phyloP scores from a whole-genome alignment of 2,888 invertebrate species.

The Heliconius hortense region DNA sequence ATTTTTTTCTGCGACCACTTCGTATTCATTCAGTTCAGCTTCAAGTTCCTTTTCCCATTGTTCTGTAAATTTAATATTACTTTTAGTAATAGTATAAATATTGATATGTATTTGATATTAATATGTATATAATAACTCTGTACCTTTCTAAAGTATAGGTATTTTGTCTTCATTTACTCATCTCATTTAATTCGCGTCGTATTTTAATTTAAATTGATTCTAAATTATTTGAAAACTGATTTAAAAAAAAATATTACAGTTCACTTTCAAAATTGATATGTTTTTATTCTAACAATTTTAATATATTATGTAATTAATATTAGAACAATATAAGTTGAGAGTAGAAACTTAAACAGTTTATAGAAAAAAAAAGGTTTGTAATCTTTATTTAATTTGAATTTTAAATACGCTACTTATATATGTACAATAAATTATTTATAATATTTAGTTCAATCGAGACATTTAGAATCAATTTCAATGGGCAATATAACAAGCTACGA shows the following conservation, averaged over 20 bases:
- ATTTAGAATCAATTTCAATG: too few species aligned
- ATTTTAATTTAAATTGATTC: not conserved
- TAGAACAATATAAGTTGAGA: not conserved
- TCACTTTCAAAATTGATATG: not conserved
- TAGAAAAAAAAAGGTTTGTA: too few species aligned
- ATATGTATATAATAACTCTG: slow-evolving; percentile 1
- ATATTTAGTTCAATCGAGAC: not conserved
- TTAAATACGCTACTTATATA: not conserved
- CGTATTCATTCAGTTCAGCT: slow-evolving; percentile 96
- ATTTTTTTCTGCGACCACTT: slow-evolving; percentile 86
- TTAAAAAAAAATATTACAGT: too few species aligned
- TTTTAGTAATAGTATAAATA: not conserved
- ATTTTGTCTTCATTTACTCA: slow-evolving; percentile 43
- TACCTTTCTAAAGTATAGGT: slow-evolving; percentile 33
- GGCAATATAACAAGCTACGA: not conserved
- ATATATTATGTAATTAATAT: not conserved
- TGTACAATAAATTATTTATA: not conserved
- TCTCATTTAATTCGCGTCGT: not conserved
- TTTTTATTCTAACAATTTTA: too few species aligned
- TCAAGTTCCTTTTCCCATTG: slow-evolving; percentile 98
- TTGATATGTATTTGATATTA: not conserved
- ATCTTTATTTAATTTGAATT: too few species aligned
- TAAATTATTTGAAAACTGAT: not conserved
- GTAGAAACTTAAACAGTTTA: too few species aligned
- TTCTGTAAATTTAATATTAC: slow-evolving; percentile 80